Percentiles rank a stretch among this genome's conserved stretches.
Conservation (phyloP, 2,888 invertebrate genomes). For the Ellobium chinense region DNA sequence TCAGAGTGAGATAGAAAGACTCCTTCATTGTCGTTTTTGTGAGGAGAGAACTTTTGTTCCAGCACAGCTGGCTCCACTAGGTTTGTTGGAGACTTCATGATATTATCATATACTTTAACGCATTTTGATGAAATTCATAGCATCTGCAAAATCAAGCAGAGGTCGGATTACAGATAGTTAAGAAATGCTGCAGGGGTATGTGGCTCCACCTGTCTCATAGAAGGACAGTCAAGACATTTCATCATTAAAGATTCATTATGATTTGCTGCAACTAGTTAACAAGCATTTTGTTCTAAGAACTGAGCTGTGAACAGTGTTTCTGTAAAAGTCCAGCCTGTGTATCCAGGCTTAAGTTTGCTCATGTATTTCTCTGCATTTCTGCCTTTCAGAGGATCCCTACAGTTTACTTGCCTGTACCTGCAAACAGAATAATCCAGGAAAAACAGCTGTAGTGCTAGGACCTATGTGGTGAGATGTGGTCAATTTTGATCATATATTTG, state of each 20-base stretch:
- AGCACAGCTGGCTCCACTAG: slow-evolving; percentile 59
- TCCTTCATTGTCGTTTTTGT: slow-evolving; percentile 75
- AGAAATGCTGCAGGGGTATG: too few species aligned
- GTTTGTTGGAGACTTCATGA: too few species aligned
- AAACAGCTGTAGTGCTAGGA: slow-evolving; percentile 72
- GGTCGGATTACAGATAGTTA: too few species aligned
- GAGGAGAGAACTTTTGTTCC: slow-evolving; percentile 70
- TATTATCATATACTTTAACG: too few species aligned
- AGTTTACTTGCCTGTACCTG: slow-evolving; percentile 70
- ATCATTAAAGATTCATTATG: too few species aligned
- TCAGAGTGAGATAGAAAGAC: slow-evolving; percentile 54
- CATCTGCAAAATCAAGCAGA: too few species aligned
- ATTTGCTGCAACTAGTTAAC: too few species aligned
- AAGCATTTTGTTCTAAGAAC: background rate
- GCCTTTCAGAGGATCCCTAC: slow-evolving; percentile 70
- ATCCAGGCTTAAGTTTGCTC: background rate
- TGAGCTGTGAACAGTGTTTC: background rate
- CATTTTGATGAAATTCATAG: too few species aligned
- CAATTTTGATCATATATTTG: background rate
- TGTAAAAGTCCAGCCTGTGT: background rate
- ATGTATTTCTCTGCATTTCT: slow-evolving; percentile 12
- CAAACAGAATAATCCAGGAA: slow-evolving; percentile 65
- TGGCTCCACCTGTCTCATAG: too few species aligned
- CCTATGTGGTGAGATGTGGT: slow-evolving; percentile 71
- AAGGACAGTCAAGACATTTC: too few species aligned